These are phyloP conservation scores for Melolontha melolontha DNA, from an alignment of 2,888 invertebrate species.

Conservation along the genomic window DNA sequence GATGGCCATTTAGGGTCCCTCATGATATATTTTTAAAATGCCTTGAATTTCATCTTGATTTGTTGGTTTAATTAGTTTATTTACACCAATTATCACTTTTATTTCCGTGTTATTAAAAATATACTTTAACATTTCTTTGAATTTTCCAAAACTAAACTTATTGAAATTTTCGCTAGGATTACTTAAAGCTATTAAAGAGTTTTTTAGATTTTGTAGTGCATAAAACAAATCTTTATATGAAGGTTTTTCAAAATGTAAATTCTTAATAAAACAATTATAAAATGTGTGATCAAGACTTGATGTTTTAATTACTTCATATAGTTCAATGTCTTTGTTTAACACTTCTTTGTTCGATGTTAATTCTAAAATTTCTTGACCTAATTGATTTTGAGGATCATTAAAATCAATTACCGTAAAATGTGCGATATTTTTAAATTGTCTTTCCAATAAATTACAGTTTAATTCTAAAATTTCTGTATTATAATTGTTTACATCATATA, in stretches of 20 bases:
- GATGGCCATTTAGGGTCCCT: constrained; percentile 36
- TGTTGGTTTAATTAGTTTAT: not conserved
- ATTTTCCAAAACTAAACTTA: not conserved
- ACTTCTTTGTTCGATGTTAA: not conserved
- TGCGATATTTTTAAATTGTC: not conserved
- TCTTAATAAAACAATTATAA: not conserved
- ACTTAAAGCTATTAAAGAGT: not conserved
- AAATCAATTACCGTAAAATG: not conserved
- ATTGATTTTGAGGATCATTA: not conserved
- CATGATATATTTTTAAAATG: constrained; percentile 35
- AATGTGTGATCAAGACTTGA: not conserved
- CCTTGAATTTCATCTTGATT: constrained; percentile 8
- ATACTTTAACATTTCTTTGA: constrained; percentile 21
- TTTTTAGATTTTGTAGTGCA: too few relatives aligned
- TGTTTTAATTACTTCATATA: not conserved
- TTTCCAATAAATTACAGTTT: not conserved
- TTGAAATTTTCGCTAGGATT: constrained; percentile 9
- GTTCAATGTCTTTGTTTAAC: constrained; percentile 1
- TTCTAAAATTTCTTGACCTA: not conserved
- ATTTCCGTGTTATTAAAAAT: constrained; percentile 8
- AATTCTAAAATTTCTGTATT: not conserved
- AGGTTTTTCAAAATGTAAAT: not conserved
- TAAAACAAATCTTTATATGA: not conserved
- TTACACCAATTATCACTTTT: not conserved
- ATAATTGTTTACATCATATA: not conserved